Percentiles rank a stretch among this genome's conserved stretches.
Conservation (phyloP, 2,888 invertebrate genomes). For the Poecilobothrus nobilitatus region DNA sequence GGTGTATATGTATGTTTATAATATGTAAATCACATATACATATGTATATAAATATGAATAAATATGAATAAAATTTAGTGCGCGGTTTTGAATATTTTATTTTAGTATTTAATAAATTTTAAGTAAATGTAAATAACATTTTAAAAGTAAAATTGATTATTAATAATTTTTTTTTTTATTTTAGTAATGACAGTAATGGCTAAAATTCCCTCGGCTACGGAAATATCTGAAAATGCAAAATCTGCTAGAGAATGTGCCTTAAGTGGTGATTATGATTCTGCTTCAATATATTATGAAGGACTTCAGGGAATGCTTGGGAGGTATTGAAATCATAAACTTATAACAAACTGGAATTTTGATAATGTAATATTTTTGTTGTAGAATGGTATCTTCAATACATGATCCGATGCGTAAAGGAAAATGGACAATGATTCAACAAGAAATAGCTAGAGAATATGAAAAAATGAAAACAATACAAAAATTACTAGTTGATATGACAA, state of each 20-base stretch:
- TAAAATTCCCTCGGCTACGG: conserved; percentile 64
- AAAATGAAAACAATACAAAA: conserved; percentile 65
- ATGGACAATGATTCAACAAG: conserved; percentile 88
- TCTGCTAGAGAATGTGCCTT: conserved; percentile 91
- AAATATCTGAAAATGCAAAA: conserved; percentile 91
- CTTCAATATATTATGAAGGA: conserved; percentile 87
- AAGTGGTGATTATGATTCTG: conserved; percentile 91
- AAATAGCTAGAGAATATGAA: conserved; percentile 82
- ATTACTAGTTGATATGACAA: conserved; percentile 40
- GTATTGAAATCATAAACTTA: neutral
- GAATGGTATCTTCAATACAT: conserved; percentile 67
- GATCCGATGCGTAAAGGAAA: conserved; percentile 75
- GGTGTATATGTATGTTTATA: no score
- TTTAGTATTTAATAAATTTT: no score
- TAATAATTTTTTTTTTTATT: neutral
- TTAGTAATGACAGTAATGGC: conserved; percentile 69
- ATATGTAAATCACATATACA: no score
- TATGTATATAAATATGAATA: no score
- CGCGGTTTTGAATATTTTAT: no score
- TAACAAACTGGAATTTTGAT: neutral
- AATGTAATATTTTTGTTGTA: neutral
- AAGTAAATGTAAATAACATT: no score
- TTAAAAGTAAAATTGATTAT: no score
- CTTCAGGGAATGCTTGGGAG: conserved; percentile 82
- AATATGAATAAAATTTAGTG: no score